These are phyloP conservation scores for Quiscalus mexicanus DNA, from an alignment of 2,113 vertebrate genomes.

Conservation along the genomic window DNA sequence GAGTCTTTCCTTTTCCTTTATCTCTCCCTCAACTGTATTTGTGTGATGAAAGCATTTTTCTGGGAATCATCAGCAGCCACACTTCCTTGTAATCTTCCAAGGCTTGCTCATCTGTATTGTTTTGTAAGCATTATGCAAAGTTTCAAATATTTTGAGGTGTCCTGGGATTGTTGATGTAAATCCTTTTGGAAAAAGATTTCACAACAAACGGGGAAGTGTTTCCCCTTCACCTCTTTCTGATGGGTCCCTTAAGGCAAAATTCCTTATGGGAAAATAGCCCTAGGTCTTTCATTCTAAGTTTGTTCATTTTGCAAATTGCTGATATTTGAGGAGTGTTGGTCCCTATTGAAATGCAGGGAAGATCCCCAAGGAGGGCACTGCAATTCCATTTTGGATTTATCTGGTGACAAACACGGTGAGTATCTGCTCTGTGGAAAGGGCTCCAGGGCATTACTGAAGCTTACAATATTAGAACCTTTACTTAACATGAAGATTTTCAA, in stretches of 20 bases:
- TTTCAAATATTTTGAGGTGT: neutral
- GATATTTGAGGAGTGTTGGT: neutral
- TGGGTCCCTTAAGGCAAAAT: neutral
- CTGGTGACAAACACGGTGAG: neutral
- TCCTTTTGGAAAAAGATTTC: neutral
- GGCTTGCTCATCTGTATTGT: neutral
- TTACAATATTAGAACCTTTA: neutral
- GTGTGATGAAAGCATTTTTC: neutral
- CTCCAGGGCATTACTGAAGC: neutral
- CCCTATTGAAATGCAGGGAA: neutral
- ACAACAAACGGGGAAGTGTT: neutral
- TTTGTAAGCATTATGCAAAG: conserved; percentile 21
- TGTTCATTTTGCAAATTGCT: neutral
- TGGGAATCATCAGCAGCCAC: neutral
- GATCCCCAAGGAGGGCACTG: neutral
- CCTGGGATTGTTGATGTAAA: neutral
- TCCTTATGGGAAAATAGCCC: neutral
- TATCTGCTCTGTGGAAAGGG: neutral
- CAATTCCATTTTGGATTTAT: neutral
- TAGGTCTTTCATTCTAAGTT: neutral
- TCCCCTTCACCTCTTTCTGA: neutral
- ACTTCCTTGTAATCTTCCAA: conserved; percentile 9
- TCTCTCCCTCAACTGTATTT: neutral
- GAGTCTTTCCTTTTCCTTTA: neutral
- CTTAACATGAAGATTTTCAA: neutral